Evolutionary conservation across 2,888 invertebrate genomes (phyloP), one percentile per base, ranked within the genome.

Genomic region (Congeria kusceri): DNA sequence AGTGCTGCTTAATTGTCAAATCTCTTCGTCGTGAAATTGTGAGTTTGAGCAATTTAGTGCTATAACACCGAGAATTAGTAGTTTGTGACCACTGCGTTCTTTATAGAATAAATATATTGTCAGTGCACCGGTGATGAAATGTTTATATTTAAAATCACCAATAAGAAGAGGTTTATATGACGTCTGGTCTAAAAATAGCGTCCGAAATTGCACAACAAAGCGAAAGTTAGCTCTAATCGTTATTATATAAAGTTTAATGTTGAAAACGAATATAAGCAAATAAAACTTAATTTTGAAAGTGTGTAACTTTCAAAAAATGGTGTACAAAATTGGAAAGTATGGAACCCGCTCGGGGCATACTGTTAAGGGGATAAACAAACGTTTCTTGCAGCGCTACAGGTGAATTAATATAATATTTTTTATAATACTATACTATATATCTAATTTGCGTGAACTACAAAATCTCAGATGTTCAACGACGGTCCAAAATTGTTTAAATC

Each of bases 311-410:
- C 20, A 53, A n/a, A 85, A 59, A 58, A 89, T 89, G 89, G 89
- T 88, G 62, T 79, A 77, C 32, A 87, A 88, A 81, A 68, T 71
- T 39, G 73, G 76, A 20, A 86, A 88, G 66, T 73, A 80, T n/a
- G 87, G 86, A 32, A 87, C 88, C 27, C 78, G 86, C 77, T 88
- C 89, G 0, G 89, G 89, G 4, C 87, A 89, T 70, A 87, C 88
- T 1, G 78, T 89, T 5, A 86, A 85, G 63, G 83, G 83, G 28
- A 87, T 84, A 7, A 84, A 86, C 61, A 77, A 3, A 39, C 39
- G 11, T 39, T 39, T 39, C 39, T 11, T 39, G 15, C 39, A 39
- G 11, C 39, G 39, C 11, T 39, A 39, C 11, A 39, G 39, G 39
- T 39, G 9, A 32, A 4, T 32, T 32, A 9, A 32, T 32, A 32